phyloP scores from a whole-genome alignment of 2,888 invertebrate genomes.

The Rhyacophila evoluta region DNA sequence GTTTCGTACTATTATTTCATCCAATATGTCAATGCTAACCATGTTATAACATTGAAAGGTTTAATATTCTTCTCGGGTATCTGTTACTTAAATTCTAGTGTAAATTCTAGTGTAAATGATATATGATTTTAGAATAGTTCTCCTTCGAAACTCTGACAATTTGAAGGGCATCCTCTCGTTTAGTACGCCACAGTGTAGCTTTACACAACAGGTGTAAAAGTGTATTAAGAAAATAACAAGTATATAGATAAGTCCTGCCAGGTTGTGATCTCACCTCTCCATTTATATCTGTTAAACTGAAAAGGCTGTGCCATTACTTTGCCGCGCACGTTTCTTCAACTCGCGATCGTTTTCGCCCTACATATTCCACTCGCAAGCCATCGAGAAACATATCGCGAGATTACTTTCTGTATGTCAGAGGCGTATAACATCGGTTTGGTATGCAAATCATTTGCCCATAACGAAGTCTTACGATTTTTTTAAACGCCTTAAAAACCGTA shows the following conservation, averaged over 20 bases:
- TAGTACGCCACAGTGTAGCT: too few species aligned
- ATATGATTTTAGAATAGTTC: too few species aligned
- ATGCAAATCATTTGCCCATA: conserved; percentile 38
- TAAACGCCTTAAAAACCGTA: neutral
- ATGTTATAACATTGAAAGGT: too few species aligned
- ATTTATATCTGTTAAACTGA: conserved; percentile 50
- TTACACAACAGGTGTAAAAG: too few species aligned
- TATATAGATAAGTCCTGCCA: neutral
- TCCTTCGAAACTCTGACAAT: too few species aligned
- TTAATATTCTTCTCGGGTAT: too few species aligned
- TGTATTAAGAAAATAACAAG: too few species aligned
- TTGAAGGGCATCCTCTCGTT: too few species aligned
- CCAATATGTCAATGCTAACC: too few species aligned
- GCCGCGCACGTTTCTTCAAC: conserved; percentile 37
- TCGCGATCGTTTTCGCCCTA: conserved; percentile 32
- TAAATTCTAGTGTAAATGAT: too few species aligned
- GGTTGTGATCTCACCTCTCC: conserved; percentile 41
- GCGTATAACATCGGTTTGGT: conserved; percentile 38
- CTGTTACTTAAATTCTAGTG: too few species aligned
- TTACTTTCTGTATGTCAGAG: conserved; percentile 45
- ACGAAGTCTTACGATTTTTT: conserved; percentile 39
- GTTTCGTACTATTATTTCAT: too few species aligned
- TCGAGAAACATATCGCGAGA: conserved; percentile 32
- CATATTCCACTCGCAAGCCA: conserved; percentile 15
- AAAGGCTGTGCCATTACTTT: conserved; percentile 49